Evolutionary conservation across 2,888 invertebrate genomes (phyloP).

Genomic region (Lasioglossum calceatum): DNA sequence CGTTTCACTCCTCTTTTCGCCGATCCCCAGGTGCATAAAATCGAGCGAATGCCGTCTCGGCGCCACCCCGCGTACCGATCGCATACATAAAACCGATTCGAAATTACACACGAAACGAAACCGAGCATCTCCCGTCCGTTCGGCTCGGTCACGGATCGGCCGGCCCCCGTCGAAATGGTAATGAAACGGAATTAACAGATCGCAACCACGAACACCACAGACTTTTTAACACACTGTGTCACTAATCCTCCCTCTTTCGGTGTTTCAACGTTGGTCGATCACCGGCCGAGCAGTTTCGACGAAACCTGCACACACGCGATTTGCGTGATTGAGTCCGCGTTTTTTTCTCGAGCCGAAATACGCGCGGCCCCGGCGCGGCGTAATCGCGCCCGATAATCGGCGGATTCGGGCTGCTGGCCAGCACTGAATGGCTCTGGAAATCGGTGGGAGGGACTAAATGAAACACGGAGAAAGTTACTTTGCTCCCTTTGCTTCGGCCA

Average conservation of each 20-base stretch:
- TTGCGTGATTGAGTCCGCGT: neutral
- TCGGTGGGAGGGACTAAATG: neutral
- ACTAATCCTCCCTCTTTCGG: constrained; percentile 60
- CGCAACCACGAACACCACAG: constrained; percentile 18
- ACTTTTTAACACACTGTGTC: constrained; percentile 65
- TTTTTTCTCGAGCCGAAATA: neutral
- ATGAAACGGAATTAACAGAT: constrained; percentile 72
- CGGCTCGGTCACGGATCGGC: neutral
- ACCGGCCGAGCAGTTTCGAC: neutral
- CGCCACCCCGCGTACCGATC: constrained; percentile 11
- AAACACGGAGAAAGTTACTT: neutral
- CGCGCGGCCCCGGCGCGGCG: neutral
- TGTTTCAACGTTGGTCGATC: neutral
- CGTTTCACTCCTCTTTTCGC: constrained; percentile 57
- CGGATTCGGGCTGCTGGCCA: neutral
- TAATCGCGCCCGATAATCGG: constrained; percentile 44
- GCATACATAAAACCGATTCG: constrained; percentile 62
- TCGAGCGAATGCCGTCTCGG: constrained; percentile 26
- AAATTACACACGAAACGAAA: constrained; percentile 71
- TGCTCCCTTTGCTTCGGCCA: neutral
- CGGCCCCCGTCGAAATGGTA: constrained; percentile 63
- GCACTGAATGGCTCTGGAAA: neutral
- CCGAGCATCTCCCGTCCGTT: constrained; percentile 72
- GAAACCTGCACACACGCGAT: neutral
- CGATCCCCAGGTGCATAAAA: constrained; percentile 67